Evolutionary conservation across 2,888 invertebrate genomes (phyloP), one percentile per base, ranked within the genome.

Genomic region (Phortica okadai): DNA sequence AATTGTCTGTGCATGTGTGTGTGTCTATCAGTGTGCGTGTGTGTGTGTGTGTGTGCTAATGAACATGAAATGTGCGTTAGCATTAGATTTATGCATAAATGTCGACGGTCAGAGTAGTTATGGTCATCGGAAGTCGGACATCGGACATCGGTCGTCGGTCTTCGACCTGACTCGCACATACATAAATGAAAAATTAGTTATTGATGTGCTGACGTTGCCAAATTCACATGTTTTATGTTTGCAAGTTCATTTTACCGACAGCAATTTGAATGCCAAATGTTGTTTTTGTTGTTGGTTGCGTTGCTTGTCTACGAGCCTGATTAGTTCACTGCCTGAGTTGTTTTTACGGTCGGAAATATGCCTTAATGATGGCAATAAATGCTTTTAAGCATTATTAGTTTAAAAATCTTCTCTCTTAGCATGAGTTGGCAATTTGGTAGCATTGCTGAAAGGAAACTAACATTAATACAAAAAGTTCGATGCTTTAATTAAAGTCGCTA

Each of bases 181-280:
- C 86, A 87, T 83, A 83, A 83, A 85, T 87, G 84, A 85, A 83
- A 83, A 85, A 87, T 82, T 87, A 85, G 80, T 79, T 82, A 83
- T 86, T 85, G 85, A 87, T 87, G 82, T 81, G 77, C 76, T 78
- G 66, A 78, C 77, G 76, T 77, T 77, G 78, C 78, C 69, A 82
- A 87, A 83, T 82, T 81, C 84, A 2, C 50, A 50, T 11, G 50
- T 14, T 50, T 50, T 6, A 50, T 8, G 14, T 50, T 50, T 8
- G 50, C 50, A 50, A 50, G 50, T 50, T 50, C 81, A 80, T 84
- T 84, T 84, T 50, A 50, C 50, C 79, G 77, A 78, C 80, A 82
- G 77, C 67, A 83, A 84, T 84, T 86, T 80, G 82, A 81, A 79
- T 80, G 78, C 85, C 77, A 74, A 80, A 86, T 25, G 45, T n/a